phyloP scores from a whole-genome alignment of 2,888 invertebrate genomes.

The Nipponacmea schrenckii region DNA sequence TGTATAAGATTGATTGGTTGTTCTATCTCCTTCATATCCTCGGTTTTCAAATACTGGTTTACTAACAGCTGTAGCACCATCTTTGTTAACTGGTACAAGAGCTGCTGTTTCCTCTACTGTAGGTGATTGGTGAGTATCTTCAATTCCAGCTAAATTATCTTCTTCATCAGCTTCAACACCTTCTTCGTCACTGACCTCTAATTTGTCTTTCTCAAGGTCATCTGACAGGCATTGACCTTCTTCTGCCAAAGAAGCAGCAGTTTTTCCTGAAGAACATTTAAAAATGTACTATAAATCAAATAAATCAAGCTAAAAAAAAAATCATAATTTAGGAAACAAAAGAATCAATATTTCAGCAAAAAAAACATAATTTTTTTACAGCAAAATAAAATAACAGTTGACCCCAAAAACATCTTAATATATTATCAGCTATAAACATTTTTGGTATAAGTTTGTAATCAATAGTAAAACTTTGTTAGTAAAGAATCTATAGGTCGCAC shows the following conservation, averaged over 20 bases:
- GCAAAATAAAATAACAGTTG: too few relatives aligned
- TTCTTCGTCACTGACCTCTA: neutral
- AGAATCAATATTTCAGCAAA: too few relatives aligned
- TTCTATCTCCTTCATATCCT: slow-evolving; percentile 43
- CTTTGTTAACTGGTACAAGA: neutral
- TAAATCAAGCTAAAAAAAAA: too few relatives aligned
- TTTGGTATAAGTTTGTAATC: too few relatives aligned
- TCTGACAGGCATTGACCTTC: neutral
- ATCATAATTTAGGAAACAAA: too few relatives aligned
- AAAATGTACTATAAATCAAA: too few relatives aligned
- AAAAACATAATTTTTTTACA: too few relatives aligned
- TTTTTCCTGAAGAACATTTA: too few relatives aligned
- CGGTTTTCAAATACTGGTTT: slow-evolving; percentile 47
- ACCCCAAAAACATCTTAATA: too few relatives aligned
- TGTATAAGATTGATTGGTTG: slow-evolving; percentile 26
- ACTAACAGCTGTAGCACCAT: neutral
- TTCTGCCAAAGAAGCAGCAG: neutral
- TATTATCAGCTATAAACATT: too few relatives aligned
- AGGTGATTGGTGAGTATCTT: neutral
- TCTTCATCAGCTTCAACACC: neutral
- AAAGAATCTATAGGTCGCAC: neutral
- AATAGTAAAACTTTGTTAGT: too few relatives aligned
- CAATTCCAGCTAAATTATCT: neutral
- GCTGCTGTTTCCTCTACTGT: neutral
- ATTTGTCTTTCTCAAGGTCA: neutral